These are phyloP conservation scores for Mesorhabditis spiculigera DNA, from an alignment of 2,888 invertebrate species.

Conservation along the genomic window DNA sequence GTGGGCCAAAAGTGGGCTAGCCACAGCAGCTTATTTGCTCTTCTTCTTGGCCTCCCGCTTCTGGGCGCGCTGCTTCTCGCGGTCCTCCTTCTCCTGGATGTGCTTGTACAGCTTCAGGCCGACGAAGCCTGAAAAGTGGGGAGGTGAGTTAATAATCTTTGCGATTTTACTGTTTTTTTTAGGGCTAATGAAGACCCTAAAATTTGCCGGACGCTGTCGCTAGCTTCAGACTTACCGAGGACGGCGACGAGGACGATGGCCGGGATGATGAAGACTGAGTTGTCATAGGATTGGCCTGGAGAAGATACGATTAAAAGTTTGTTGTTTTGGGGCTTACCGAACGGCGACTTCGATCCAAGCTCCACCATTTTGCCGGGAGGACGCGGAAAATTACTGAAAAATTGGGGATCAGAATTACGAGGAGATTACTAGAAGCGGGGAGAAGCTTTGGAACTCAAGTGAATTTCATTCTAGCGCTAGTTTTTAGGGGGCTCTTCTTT, in stretches of 20 bases:
- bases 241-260: conserved; percentile 76
- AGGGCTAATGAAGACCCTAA: background rate
- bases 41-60: conserved; percentile 1
- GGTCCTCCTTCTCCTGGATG: background rate
- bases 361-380: conserved; percentile 31
- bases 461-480: too few species aligned
- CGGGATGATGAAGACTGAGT: conserved; percentile 80
- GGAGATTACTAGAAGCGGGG: too few species aligned
- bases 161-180: background rate
- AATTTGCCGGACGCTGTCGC: background rate
- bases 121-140: background rate
- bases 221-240: conserved; percentile 69
- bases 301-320: background rate
- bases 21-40: background rate
- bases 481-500: too few species aligned
- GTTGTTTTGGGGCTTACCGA: conserved; percentile 8
- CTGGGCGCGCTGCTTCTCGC: background rate
- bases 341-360: conserved; percentile 38
- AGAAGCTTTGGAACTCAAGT: too few species aligned
- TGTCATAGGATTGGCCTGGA: conserved; percentile 68
- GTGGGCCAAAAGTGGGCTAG: too few species aligned
- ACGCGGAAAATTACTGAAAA: too few species aligned
- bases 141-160: background rate
- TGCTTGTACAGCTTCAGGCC: background rate
- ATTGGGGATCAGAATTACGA: too few species aligned